Base-by-base conservation (phyloP, 2,888 invertebrate genomes). In the Polylopha cassiicola region DNA sequence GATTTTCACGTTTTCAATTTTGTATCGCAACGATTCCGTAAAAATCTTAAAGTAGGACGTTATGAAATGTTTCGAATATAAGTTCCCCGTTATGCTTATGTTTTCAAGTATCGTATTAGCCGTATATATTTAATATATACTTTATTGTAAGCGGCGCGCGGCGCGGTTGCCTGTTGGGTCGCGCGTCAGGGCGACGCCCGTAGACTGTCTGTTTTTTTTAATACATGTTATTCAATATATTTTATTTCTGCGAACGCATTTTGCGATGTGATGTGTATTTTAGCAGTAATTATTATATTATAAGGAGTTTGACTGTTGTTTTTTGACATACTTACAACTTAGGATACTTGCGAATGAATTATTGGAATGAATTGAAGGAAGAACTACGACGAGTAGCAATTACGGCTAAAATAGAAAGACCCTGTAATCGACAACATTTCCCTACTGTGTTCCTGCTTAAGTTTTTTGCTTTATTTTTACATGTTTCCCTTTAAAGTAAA, bases 221-320 rank as follows among this genome's bases (percentile, higher is more conserved):
- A 79, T 84, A 85, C 82, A 86, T 86, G 85, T 86, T 86, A 86
- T 86, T 89, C 89, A 89, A 88, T 90, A 91, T 90, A 90, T 91
- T 90, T 90, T 91, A 90, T 91, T 90, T 88, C 90, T 89, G 90
- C 89, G 89, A 88, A 90, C 89, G 89, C 90, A 90, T 90, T 90
- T 91, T 91, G 91, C 90, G 90, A 91, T 82, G 82, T 84, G 84
- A 84, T 82, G 84, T 85, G 84, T 88, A 88, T 87, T 87, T 82
- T 87, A 88, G 86, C 85, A 81, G 82, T 87, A 86, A 86, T 86
- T 82, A 86, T 86, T 82, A 84, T 82, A 77, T 80, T 82, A 74
- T 84, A 85, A 84, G 84, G 79, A 84, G 84, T 85, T 85, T 85
- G 84, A 84, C 84, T 85, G 84, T 84, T 85, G 82, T 84, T 85